A percentile compares a stretch with the other conserved stretches of the same genome.
phyloP scores from a whole-genome alignment of 2,888 invertebrate genomes.

The Periphyllus acericola region DNA sequence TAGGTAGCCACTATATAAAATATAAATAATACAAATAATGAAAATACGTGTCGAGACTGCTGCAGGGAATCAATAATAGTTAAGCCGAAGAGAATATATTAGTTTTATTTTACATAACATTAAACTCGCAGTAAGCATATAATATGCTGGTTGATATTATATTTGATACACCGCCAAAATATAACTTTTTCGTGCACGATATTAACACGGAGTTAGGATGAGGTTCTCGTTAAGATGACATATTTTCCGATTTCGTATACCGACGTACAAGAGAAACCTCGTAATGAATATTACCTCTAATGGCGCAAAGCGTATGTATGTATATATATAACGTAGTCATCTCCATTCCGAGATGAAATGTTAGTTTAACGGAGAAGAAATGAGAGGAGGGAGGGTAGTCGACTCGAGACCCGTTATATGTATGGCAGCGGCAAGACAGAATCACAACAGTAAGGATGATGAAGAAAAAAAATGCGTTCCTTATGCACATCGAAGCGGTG shows the following conservation, averaged over 20 bases:
- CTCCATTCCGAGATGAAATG: slow-evolving; percentile 12
- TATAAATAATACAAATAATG: no score
- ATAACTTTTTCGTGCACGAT: neutral
- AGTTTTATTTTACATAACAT: neutral
- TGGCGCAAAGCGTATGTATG: neutral
- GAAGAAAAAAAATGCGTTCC: slow-evolving; percentile 27
- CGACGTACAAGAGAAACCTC: neutral
- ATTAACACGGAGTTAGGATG: neutral
- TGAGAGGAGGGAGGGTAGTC: neutral
- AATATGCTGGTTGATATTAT: neutral
- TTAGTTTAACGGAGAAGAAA: neutral
- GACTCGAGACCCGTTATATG: slow-evolving; percentile 53
- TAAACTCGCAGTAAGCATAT: neutral
- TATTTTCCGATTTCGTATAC: neutral
- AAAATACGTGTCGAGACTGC: neutral
- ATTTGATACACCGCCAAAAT: neutral
- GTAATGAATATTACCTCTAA: neutral
- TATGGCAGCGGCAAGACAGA: slow-evolving; percentile 6
- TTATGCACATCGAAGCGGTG: neutral
- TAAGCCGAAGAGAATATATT: neutral
- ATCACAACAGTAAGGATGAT: slow-evolving; percentile 11
- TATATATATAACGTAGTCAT: neutral
- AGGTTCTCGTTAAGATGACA: no score
- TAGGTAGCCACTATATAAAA: no score
- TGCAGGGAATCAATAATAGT: neutral